phyloP scores from a whole-genome alignment of 1,140 invertebrate species.

The Meloidogyne exigua region DNA sequence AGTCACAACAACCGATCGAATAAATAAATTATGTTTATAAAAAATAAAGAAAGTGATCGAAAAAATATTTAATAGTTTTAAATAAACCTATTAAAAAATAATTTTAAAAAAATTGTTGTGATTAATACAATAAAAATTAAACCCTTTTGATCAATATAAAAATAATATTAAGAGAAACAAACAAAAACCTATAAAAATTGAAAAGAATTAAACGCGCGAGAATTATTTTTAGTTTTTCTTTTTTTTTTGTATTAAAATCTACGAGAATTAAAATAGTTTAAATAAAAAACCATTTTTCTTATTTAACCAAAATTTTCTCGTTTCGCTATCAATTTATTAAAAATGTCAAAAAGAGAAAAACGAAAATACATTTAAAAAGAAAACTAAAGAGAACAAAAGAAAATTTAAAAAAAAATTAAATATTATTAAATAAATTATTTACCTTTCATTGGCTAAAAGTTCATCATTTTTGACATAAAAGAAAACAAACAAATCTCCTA shows the following conservation, averaged over 20 bases:
- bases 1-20: not conserved
- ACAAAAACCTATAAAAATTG: not conserved
- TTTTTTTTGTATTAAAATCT: not conserved
- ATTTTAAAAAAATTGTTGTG: too few species aligned
- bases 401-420: too few species aligned
- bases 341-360: not conserved
- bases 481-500: too few species aligned
- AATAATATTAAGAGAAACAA: not conserved
- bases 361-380: not conserved
- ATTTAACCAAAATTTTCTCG: not conserved
- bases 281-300: not conserved
- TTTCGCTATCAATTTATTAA: not conserved
- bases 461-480: too few species aligned
- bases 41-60: not conserved
- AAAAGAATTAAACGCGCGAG: not conserved
- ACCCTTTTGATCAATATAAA: not conserved
- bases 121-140: too few species aligned
- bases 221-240: slow-evolving; percentile 3
- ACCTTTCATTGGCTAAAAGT: too few species aligned
- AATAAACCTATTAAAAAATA: too few species aligned
- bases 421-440: too few species aligned
- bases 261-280: not conserved
- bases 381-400: not conserved
- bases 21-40: not conserved
- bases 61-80: not conserved